A percentile compares a stretch with the other conserved stretches of the same genome.
Conservation (phyloP, 2,113 vertebrate genomes). For the Larimichthys polyactis region DNA sequence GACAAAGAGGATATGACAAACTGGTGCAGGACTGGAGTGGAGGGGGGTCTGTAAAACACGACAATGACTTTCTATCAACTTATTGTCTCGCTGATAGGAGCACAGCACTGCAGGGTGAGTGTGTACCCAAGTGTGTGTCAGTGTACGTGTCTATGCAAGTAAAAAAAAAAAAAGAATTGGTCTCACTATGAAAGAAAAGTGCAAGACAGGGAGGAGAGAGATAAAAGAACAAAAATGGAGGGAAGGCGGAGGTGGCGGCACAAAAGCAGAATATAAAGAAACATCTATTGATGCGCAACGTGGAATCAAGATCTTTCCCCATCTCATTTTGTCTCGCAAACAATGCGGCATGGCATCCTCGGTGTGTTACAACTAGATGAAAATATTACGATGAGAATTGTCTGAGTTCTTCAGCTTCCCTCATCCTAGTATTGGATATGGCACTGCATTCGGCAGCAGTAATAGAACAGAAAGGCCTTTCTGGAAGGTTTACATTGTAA, state of each 20-base stretch:
- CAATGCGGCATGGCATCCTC: conserved; percentile 18
- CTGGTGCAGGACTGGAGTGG: conserved; percentile 9
- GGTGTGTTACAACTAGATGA: conserved; percentile 12
- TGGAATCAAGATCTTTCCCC: neutral
- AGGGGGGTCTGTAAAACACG: neutral
- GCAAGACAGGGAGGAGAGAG: neutral
- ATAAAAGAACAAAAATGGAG: conserved; percentile 3
- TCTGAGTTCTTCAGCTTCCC: neutral
- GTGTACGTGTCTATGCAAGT: neutral
- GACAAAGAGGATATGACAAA: conserved; percentile 31
- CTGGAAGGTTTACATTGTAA: neutral
- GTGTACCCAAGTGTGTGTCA: neutral
- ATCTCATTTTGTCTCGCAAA: conserved; percentile 6
- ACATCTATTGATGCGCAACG: neutral
- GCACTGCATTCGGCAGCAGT: conserved; percentile 13
- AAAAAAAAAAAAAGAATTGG: neutral
- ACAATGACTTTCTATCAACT: conserved; percentile 21
- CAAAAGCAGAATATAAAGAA: neutral
- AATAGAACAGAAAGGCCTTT: conserved; percentile 4
- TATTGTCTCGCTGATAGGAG: neutral
- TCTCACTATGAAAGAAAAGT: neutral
- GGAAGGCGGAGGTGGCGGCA: neutral
- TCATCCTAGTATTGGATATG: conserved; percentile 14
- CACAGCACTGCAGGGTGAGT: neutral
- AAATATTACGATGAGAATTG: conserved; percentile 20